Base-by-base conservation (phyloP, 2,113 vertebrate species). In the Solea solea region DNA sequence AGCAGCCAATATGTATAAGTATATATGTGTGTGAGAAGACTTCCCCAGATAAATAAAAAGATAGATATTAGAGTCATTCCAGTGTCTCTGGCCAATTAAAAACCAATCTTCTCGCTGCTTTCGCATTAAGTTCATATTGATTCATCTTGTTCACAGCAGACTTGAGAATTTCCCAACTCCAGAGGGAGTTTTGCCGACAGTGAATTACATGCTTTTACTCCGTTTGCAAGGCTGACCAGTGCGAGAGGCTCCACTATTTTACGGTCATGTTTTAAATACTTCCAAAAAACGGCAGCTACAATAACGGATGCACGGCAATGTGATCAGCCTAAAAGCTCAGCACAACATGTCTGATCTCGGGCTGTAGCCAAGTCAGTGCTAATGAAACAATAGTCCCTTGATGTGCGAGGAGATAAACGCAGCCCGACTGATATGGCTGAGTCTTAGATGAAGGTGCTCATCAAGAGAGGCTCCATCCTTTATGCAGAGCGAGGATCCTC, bases 261-360 rank as follows among this genome's bases (percentile, higher is more conserved):
- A 81, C 76, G 76, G 84, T 85, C 82, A 82, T 40, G n/a, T 70
- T 88, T 88, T 80, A 62, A 82, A 65, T 75, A 80, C 86, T 73
- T 76, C 66, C 53, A 48, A 51, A 64, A 44, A 78, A 48, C 77
- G 76, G 65, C 25, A 41, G 84, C 79, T 69, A 64, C 67, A 77
- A 45, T 65, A 72, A 66, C 61, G 71, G 57, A 12, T 78, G 71
- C 72, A 49, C 53, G 74, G 59, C 67, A 79, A 78, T 80, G 13
- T 53, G 67, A 80, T 56, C 56, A 48, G 79, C 82, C 84, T 21
- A n/a, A 50, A 69, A 85, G 80, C 73, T 74, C 80, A 85, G 85
- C 69, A 34, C 72, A 84, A 74, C 70, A 73, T 66, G 58, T 89
- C 65, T 79, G 65, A 86, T 86, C 72, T 45, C 21, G 9, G 69